phyloP scores from a whole-genome alignment of 2,113 vertebrate species.

The Chinchilla lanigera region DNA sequence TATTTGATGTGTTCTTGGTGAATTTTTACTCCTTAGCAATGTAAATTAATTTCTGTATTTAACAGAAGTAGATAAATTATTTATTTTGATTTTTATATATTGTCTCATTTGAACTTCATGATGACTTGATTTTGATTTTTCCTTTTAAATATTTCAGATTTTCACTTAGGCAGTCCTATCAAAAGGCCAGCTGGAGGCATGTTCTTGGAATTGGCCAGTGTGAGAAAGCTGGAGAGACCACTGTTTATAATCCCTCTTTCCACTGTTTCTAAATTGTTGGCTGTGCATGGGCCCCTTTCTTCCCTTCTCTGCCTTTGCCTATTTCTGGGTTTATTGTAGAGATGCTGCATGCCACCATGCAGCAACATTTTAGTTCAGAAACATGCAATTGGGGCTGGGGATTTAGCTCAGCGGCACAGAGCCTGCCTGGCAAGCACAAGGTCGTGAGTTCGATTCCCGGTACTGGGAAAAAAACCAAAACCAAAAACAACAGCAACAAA shows the following conservation, averaged over 20 bases:
- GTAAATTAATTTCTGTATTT: neutral
- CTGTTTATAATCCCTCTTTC: neutral
- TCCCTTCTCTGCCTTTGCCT: neutral
- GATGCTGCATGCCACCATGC: neutral
- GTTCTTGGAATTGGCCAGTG: neutral
- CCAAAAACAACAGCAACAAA: too few species aligned
- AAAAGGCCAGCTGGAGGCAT: neutral
- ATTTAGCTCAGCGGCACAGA: too few species aligned
- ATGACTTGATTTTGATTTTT: neutral
- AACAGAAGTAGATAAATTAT: neutral
- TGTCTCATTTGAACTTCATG: neutral
- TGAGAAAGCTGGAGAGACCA: neutral
- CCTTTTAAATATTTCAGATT: slow-evolving; percentile 3
- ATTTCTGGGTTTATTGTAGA: neutral
- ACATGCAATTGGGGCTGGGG: neutral
- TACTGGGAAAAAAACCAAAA: too few species aligned
- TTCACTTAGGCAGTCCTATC: neutral
- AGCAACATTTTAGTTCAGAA: neutral
- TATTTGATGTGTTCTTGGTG: neutral
- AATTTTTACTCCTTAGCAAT: neutral
- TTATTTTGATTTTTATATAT: neutral
- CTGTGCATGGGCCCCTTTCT: neutral
- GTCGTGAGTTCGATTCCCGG: too few species aligned
- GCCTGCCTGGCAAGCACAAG: too few species aligned
- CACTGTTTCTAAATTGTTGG: neutral